Conservation (phyloP, 2,113 vertebrate species). For the Gila orcuttii region DNA sequence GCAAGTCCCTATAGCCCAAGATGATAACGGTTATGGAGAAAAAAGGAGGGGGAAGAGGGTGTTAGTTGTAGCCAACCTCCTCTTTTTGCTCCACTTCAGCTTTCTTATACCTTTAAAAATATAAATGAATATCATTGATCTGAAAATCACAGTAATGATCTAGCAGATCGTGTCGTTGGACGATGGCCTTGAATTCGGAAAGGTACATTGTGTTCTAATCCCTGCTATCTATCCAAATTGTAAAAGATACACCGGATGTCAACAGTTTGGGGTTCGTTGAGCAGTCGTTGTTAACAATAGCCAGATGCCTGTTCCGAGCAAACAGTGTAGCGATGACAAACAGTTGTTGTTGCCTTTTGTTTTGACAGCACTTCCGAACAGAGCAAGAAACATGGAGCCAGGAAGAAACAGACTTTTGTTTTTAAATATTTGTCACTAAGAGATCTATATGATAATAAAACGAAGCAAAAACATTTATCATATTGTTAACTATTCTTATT, state of each 20-base stretch:
- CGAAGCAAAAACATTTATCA: neutral
- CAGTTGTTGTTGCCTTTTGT: constrained; percentile 72
- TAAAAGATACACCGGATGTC: constrained; percentile 34
- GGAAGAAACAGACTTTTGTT: constrained; percentile 34
- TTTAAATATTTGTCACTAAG: constrained; percentile 1
- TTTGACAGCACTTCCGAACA: constrained; percentile 62
- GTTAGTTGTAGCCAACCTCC: constrained; percentile 21
- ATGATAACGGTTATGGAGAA: constrained; percentile 56
- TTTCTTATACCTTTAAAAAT: constrained; percentile 34
- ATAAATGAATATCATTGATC: constrained; percentile 50
- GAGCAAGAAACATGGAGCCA: constrained; percentile 32
- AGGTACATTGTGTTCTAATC: constrained; percentile 40
- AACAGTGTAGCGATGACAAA: constrained; percentile 71
- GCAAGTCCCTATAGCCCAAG: constrained; percentile 57
- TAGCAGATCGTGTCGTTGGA: constrained; percentile 19
- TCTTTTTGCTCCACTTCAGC: neutral
- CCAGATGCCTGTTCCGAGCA: constrained; percentile 68
- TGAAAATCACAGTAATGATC: constrained; percentile 50
- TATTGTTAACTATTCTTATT: neutral
- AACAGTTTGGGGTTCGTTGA: constrained; percentile 53
- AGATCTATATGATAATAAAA: neutral
- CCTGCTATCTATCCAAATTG: constrained; percentile 43
- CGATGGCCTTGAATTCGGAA: constrained; percentile 12
- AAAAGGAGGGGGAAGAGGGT: constrained; percentile 4
- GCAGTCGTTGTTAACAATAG: constrained; percentile 68